Evolutionary conservation across 2,113 vertebrate genomes (phyloP).

Genomic region (Nyctereutes procyonoides): DNA sequence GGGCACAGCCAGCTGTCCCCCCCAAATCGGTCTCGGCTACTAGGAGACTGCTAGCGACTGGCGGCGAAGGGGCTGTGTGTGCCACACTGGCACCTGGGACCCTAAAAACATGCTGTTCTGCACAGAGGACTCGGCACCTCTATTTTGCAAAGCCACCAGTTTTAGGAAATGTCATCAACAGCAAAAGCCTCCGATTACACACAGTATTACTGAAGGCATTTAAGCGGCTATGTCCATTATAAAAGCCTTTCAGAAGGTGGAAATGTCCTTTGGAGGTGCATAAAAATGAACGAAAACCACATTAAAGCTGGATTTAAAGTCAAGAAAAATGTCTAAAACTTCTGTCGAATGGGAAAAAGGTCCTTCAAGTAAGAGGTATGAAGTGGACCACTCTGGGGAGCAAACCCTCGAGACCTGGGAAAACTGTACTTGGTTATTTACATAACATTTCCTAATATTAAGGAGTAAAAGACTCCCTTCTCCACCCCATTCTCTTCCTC

Average conservation of each 20-base stretch:
- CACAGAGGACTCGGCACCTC: neutral
- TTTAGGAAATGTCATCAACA: too few species aligned
- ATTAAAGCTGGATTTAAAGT: neutral
- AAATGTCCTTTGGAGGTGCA: neutral
- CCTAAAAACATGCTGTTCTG: accelerated
- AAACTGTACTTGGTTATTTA: neutral
- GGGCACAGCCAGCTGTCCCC: neutral
- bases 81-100: accelerated
- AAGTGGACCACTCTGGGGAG: too few species aligned
- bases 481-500: neutral
- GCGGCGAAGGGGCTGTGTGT: neutral
- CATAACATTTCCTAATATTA: neutral
- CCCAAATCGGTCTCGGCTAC: neutral
- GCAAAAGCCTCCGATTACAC: neutral
- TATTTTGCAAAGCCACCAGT: neutral
- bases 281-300: neutral
- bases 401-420: neutral
- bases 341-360: neutral
- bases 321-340: neutral
- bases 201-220: neutral
- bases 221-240: neutral
- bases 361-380: neutral
- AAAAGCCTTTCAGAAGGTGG: neutral
- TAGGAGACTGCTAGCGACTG: too few species aligned
- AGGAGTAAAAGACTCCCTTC: neutral